phyloP scores from a whole-genome alignment of 1,140 invertebrate species.

The Varroa destructor region DNA sequence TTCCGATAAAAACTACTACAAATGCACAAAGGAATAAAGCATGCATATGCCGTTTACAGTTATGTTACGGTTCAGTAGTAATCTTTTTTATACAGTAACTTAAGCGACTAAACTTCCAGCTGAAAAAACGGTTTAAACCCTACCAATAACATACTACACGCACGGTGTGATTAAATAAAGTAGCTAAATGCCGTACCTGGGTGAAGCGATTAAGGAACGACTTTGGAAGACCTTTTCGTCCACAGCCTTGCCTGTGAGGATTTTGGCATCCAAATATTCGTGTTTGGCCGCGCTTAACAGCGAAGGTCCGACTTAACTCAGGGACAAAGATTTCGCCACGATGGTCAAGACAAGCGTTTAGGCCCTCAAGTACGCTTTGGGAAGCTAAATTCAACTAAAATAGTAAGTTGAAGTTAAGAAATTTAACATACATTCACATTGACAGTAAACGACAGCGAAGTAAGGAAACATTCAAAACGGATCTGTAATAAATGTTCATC shows the following conservation, averaged over 20 bases:
- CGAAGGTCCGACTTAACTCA: conserved; percentile 76
- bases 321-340: conserved; percentile 88
- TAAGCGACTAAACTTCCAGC: no score
- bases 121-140: conserved; percentile 26
- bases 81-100: no score
- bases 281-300: conserved; percentile 51
- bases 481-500: no score
- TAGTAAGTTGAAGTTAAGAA: neutral
- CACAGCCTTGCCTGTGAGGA: conserved; percentile 87
- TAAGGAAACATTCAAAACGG: neutral
- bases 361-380: conserved; percentile 90
- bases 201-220: conserved; percentile 97
- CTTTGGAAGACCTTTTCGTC: conserved; percentile 79
- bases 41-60: no score
- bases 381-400: conserved; percentile 80
- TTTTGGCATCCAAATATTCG: conserved; percentile 96
- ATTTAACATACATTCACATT: no score
- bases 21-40: no score
- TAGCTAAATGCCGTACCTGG: conserved; percentile 48
- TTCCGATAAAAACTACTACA: no score
- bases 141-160: no score
- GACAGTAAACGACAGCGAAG: conserved; percentile 2
- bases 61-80: no score
- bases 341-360: conserved; percentile 97
- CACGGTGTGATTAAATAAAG: no score